Percentiles rank a stretch among this genome's conserved stretches.
These are phyloP conservation scores for Hippocampus kuda DNA, from an alignment of 2,797 vertebrate genomes.

Conservation along the genomic window DNA sequence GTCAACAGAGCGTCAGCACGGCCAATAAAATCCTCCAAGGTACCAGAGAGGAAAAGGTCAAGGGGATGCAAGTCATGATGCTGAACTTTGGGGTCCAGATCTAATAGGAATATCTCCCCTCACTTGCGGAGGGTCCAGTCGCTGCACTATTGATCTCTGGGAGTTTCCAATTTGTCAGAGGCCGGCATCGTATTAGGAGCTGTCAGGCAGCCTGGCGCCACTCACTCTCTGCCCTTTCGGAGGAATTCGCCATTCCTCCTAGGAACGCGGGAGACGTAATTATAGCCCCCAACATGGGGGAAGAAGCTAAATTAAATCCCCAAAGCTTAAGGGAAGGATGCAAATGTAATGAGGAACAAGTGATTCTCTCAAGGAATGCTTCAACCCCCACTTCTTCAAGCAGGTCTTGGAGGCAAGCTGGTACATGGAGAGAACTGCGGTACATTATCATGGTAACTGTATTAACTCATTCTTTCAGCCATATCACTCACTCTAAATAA, in stretches of 20 bases:
- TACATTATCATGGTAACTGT: background rate
- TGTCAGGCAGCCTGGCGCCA: slow-evolving; percentile 45
- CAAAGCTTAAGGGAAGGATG: background rate
- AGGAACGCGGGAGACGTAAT: slow-evolving; percentile 44
- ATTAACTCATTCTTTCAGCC: background rate
- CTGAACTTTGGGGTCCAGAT: slow-evolving; percentile 75
- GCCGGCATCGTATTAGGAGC: slow-evolving; percentile 60
- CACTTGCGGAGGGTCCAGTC: slow-evolving; percentile 41
- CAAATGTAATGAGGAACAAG: background rate
- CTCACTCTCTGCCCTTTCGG: slow-evolving; percentile 55
- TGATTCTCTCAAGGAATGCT: background rate
- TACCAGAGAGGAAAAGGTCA: slow-evolving; percentile 72
- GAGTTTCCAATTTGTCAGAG: slow-evolving; percentile 73
- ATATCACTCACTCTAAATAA: background rate
- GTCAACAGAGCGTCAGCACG: slow-evolving; percentile 48
- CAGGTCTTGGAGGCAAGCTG: background rate
- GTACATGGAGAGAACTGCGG: background rate
- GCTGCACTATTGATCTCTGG: slow-evolving; percentile 72
- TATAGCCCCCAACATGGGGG: slow-evolving; percentile 24
- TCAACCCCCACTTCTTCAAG: background rate
- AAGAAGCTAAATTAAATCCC: slow-evolving; percentile 5
- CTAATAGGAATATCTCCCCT: slow-evolving; percentile 61
- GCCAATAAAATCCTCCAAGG: slow-evolving; percentile 60
- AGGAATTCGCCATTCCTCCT: slow-evolving; percentile 29
- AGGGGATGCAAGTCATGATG: slow-evolving; percentile 69